Conservation (phyloP, 2,888 invertebrate genomes). For the Argyresthia albistria region DNA sequence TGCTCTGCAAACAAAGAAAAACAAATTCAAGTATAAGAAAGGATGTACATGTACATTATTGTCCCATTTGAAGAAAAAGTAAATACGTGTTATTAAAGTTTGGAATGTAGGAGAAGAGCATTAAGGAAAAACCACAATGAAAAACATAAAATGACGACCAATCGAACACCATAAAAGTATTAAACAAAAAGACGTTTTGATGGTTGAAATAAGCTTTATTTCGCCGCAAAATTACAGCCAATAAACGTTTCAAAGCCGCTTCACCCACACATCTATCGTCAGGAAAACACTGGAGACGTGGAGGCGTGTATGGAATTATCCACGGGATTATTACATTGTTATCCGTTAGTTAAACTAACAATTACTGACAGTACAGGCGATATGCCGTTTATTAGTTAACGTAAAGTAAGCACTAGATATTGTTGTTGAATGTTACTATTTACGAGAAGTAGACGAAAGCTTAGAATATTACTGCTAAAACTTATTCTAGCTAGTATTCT, state of each 20-base stretch:
- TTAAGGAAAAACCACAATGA: too few relatives aligned
- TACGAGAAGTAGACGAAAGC: too few relatives aligned
- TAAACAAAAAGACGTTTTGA: constrained; percentile 7
- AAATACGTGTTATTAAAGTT: not conserved
- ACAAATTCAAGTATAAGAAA: too few relatives aligned
- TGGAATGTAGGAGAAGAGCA: too few relatives aligned
- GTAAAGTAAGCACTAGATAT: not conserved
- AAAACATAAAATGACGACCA: constrained; percentile 18
- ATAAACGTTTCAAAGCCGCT: constrained; percentile 23
- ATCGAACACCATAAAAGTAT: constrained; percentile 18
- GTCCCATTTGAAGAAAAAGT: not conserved
- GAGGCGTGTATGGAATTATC: not conserved
- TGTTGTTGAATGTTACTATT: too few relatives aligned
- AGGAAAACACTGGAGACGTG: not conserved
- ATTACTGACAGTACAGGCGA: not conserved
- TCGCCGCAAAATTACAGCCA: constrained; percentile 31
- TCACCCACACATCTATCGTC: constrained; percentile 1
- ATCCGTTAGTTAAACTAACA: not conserved
- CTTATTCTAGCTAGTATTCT: too few relatives aligned
- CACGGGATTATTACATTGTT: not conserved
- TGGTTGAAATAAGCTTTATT: constrained; percentile 22
- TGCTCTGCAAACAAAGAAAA: too few relatives aligned
- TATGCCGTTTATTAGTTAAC: not conserved
- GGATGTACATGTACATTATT: too few relatives aligned
- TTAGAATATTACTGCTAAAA: too few relatives aligned